These are phyloP conservation scores for Brachyptera putata DNA, from an alignment of 2,888 invertebrate genomes.

Conservation along the genomic window DNA sequence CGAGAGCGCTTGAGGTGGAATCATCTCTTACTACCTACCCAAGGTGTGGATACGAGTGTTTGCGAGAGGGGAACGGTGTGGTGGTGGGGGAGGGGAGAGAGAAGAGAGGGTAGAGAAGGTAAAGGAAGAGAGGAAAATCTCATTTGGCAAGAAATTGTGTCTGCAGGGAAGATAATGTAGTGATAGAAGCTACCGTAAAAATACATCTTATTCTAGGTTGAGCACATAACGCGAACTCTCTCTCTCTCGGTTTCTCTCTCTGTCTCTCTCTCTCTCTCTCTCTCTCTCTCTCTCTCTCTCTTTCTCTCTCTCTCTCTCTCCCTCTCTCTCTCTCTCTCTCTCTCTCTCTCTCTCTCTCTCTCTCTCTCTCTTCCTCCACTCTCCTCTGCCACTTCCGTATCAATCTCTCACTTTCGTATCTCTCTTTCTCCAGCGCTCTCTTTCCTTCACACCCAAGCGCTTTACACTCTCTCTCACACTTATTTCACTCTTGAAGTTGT, in stretches of 20 bases:
- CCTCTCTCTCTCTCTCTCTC: neutral
- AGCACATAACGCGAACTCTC: neutral
- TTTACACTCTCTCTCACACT: too few species aligned
- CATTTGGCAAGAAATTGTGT: conserved; percentile 17
- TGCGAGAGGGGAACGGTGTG: neutral
- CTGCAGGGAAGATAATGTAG: conserved; percentile 17
- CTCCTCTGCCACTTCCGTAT: neutral
- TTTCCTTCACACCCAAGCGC: neutral
- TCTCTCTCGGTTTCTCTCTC: too few species aligned
- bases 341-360: too few species aligned
- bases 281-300: neutral
- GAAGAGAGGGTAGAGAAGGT: neutral
- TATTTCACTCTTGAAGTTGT: neutral
- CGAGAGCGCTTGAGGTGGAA: neutral
- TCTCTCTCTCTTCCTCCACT: neutral
- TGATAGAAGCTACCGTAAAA: neutral
- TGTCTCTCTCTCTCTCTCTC: neutral
- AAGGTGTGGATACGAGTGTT: neutral
- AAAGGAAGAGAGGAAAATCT: conserved; percentile 1
- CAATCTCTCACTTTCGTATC: too few species aligned
- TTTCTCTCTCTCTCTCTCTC: too few species aligned
- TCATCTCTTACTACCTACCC: neutral
- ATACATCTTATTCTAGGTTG: neutral
- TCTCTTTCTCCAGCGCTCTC: neutral
- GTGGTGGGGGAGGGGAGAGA: neutral